Percentiles rank a stretch among this genome's conserved stretches.
Evolutionary conservation across 2,113 vertebrate species (phyloP).

Genomic region (Labeo catla): DNA sequence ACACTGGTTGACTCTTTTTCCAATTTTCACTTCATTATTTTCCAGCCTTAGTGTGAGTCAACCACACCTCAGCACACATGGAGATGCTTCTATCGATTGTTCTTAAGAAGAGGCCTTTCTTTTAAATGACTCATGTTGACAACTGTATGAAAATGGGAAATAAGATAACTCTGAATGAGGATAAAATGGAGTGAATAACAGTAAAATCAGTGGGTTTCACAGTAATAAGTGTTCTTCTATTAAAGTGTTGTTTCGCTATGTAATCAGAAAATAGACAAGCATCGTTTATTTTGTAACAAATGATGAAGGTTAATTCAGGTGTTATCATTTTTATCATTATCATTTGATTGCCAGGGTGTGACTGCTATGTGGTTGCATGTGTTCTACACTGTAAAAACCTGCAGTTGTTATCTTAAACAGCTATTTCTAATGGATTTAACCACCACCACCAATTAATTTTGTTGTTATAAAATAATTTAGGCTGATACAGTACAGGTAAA

Average conservation of each 20-base stretch:
- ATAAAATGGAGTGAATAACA: background rate
- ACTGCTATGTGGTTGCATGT: background rate
- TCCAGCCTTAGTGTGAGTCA: slow-evolving; percentile 46
- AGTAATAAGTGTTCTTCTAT: background rate
- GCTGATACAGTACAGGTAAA: background rate
- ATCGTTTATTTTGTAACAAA: background rate
- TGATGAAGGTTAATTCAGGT: background rate
- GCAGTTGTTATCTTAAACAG: background rate
- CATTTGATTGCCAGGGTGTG: background rate
- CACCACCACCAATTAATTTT: background rate
- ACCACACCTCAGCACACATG: slow-evolving; percentile 1
- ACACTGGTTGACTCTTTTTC: background rate
- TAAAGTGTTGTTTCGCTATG: background rate
- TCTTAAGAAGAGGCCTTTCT: slow-evolving; percentile 14
- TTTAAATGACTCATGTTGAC: slow-evolving; percentile 17
- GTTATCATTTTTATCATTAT: background rate
- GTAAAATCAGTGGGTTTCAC: background rate
- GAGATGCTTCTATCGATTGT: slow-evolving; percentile 31
- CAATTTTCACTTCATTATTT: slow-evolving; percentile 36
- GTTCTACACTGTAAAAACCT: background rate
- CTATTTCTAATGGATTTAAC: background rate
- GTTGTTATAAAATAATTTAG: background rate
- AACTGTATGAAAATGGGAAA: slow-evolving; percentile 20
- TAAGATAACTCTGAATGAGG: background rate
- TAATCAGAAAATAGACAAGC: background rate